Conservation (phyloP, 2,888 invertebrate genomes). For the Tryphoninae sp. region DNA sequence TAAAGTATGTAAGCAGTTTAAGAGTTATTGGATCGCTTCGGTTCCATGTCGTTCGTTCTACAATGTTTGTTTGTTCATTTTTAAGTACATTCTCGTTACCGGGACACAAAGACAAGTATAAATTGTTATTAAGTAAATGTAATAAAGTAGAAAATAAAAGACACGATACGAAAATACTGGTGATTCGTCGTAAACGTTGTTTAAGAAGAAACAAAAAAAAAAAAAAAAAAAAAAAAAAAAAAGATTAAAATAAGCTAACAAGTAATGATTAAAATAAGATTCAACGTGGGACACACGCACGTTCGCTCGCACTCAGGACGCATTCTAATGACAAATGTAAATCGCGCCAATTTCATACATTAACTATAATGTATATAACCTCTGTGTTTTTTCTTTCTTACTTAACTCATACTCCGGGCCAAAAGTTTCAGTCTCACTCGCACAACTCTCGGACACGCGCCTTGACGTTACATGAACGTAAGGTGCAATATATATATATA, state of each 20-base stretch:
- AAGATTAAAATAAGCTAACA: conserved; percentile 40
- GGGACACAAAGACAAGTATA: conserved; percentile 76
- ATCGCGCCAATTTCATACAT: conserved; percentile 19
- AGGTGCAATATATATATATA: conserved; percentile 45
- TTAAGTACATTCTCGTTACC: conserved; percentile 80
- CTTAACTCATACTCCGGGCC: conserved; percentile 57
- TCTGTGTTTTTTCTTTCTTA: conserved; percentile 22
- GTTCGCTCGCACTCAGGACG: conserved; percentile 46
- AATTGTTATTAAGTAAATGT: conserved; percentile 77
- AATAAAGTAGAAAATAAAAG: conserved; percentile 43
- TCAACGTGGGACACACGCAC: conserved; percentile 49
- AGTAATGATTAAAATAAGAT: conserved; percentile 50
- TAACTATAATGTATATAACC: conserved; percentile 20
- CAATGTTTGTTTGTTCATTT: conserved; percentile 65
- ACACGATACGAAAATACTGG: conserved; percentile 79
- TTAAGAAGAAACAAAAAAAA: conserved; percentile 46
- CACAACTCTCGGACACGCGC: conserved; percentile 67
- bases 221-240: neutral
- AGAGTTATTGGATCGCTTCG: conserved; percentile 46
- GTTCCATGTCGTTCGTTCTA: conserved; percentile 32
- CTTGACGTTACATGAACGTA: conserved; percentile 60
- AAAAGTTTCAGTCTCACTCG: conserved; percentile 78
- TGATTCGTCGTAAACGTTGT: conserved; percentile 75
- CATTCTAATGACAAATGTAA: conserved; percentile 42
- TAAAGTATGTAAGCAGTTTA: conserved; percentile 58